These are phyloP conservation scores for Anhinga anhinga DNA, from an alignment of 2,113 vertebrate genomes.

Conservation along the genomic window DNA sequence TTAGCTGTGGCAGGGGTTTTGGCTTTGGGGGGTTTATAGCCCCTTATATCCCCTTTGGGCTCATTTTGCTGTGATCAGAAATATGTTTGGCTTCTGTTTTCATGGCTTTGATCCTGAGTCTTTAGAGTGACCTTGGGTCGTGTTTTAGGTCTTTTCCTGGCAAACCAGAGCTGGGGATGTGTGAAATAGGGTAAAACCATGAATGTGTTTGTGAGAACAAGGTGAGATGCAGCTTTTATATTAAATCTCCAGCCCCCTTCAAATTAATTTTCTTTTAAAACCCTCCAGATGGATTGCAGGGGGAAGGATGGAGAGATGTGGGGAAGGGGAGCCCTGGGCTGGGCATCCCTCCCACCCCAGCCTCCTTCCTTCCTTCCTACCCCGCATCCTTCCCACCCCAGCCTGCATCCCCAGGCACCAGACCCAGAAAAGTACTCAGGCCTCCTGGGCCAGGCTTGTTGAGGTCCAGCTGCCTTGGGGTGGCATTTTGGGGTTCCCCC, in stretches of 20 bases:
- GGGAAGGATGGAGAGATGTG: background rate
- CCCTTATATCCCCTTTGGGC: background rate
- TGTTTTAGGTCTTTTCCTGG: background rate
- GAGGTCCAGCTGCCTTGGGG: background rate
- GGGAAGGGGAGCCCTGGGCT: background rate
- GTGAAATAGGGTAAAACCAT: background rate
- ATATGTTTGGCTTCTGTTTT: background rate
- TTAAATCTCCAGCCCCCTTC: background rate
- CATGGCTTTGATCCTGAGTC: background rate
- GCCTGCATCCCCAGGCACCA: background rate
- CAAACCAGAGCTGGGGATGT: background rate
- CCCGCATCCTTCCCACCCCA: background rate
- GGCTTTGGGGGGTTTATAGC: background rate
- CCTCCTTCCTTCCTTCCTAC: background rate
- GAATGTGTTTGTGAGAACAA: background rate
- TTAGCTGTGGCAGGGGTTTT: background rate
- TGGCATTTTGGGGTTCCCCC: background rate
- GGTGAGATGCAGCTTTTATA: background rate
- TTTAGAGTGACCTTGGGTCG: background rate
- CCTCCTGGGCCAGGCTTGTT: fast-evolving
- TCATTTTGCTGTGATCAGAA: background rate
- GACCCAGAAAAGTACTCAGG: background rate
- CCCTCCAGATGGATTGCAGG: background rate
- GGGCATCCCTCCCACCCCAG: background rate
- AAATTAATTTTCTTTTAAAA: background rate